Percentiles rank a stretch among this genome's conserved stretches.
Conservation (phyloP, 37 sponge, comb jelly and placozoan species). For the Axinella damicornis region DNA sequence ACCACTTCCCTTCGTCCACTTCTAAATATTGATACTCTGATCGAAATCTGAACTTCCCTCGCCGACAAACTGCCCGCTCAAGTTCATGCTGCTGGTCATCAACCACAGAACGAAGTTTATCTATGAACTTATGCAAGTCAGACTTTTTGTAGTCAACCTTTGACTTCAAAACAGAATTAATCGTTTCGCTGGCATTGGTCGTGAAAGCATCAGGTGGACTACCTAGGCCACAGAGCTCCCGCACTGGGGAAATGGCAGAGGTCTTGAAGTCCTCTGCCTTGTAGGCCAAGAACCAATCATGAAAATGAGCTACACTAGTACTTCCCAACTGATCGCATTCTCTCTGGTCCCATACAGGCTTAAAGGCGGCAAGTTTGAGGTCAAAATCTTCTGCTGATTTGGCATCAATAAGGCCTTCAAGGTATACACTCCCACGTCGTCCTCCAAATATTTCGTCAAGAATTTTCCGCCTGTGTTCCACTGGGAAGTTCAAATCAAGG, state of each 20-base stretch:
- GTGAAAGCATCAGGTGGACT: conserved; percentile 40
- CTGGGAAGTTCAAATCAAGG: conserved; percentile 12
- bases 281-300: conserved; percentile 13
- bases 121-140: conserved; percentile 49
- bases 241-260: conserved; percentile 10
- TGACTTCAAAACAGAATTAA: conserved; percentile 48
- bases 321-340: neutral
- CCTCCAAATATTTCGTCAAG: conserved; percentile 57
- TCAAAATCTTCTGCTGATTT: neutral
- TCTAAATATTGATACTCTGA: conserved; percentile 35
- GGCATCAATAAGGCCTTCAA: conserved; percentile 19
- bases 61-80: conserved; percentile 34
- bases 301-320: conserved; percentile 5
- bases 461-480: conserved; percentile 15
- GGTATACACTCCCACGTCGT: conserved; percentile 27
- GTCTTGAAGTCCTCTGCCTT: conserved; percentile 13
- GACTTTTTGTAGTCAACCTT: conserved; percentile 55
- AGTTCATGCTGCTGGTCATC: conserved; percentile 59
- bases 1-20: conserved; percentile 30
- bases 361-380: conserved; percentile 14
- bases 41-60: conserved; percentile 49
- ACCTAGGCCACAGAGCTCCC: conserved; percentile 48
- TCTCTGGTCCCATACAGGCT: conserved; percentile 2
- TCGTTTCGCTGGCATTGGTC: conserved; percentile 53
- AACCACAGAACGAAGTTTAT: conserved; percentile 18